Percentiles rank a stretch among this genome's conserved stretches.
phyloP scores from a whole-genome alignment of 2,888 invertebrate genomes.

The Unio pictorum region DNA sequence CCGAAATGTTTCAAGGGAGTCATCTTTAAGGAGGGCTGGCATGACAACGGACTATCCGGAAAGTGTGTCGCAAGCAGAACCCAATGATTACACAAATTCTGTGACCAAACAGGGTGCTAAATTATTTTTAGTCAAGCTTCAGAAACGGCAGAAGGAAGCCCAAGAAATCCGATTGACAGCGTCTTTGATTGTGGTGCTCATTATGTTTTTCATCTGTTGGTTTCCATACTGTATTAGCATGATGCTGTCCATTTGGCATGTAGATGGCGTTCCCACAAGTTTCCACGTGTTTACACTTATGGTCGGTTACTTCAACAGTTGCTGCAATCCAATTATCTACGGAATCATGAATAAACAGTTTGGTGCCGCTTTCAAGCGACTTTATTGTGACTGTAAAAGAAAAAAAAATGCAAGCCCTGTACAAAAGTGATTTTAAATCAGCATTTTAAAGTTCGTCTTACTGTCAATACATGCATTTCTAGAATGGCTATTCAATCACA shows the following conservation, averaged over 20 bases:
- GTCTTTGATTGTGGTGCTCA: conserved; percentile 54
- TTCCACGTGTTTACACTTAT: conserved; percentile 59
- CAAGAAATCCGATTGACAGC: conserved; percentile 53
- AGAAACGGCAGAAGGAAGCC: too few relatives aligned
- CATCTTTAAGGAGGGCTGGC: too few relatives aligned
- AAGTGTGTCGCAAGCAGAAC: too few relatives aligned
- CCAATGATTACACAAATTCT: too few relatives aligned
- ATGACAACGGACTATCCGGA: too few relatives aligned
- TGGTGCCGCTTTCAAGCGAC: conserved; percentile 42
- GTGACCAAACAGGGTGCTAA: too few relatives aligned
- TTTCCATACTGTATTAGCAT: conserved; percentile 64
- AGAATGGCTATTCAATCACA: too few relatives aligned
- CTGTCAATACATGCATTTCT: too few relatives aligned
- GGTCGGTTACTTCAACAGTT: conserved; percentile 63
- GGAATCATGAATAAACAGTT: conserved; percentile 62
- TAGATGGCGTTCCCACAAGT: conserved; percentile 22
- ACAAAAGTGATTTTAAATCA: too few relatives aligned
- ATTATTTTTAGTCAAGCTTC: too few relatives aligned
- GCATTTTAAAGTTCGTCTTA: too few relatives aligned
- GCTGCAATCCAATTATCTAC: conserved; percentile 63
- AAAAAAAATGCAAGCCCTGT: background rate
- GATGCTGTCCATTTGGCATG: conserved; percentile 51
- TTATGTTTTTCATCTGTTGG: conserved; percentile 63
- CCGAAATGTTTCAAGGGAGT: too few relatives aligned
- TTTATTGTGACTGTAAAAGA: conserved; percentile 20